Evolutionary conservation across 1,140 invertebrate species (phyloP).

Genomic region (Drosophila neocordata): DNA sequence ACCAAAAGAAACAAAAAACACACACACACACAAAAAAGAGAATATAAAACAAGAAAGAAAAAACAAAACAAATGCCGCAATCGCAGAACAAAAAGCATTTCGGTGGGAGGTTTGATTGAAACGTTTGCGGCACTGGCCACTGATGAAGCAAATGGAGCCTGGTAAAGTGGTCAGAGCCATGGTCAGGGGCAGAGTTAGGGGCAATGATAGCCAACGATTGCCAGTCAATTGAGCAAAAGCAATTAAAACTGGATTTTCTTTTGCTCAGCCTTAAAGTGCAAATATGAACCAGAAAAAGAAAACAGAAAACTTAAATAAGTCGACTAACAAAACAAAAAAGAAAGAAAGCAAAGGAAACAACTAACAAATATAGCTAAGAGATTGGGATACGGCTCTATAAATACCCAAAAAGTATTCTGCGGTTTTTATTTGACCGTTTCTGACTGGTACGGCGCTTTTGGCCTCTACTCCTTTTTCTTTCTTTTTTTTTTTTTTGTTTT

Average conservation of each 20-base stretch:
- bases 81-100: slow-evolving; percentile 56
- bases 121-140: slow-evolving; percentile 22
- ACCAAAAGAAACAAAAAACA: slow-evolving; percentile 32
- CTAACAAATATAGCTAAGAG: slow-evolving; percentile 8
- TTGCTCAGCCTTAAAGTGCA: slow-evolving; percentile 64
- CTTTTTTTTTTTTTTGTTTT: not conserved
- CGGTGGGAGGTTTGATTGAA: slow-evolving; percentile 51
- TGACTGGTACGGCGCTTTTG: not conserved
- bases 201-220: slow-evolving; percentile 43
- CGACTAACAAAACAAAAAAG: slow-evolving; percentile 29
- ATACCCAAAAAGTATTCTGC: slow-evolving; percentile 53
- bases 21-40: slow-evolving; percentile 18
- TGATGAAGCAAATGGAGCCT: slow-evolving; percentile 35
- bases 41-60: slow-evolving; percentile 36
- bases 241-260: slow-evolving; percentile 81
- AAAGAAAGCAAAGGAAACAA: slow-evolving; percentile 14
- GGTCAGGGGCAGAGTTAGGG: not conserved
- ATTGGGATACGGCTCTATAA: slow-evolving; percentile 15
- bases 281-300: slow-evolving; percentile 47
- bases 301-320: slow-evolving; percentile 70
- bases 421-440: slow-evolving; percentile 42
- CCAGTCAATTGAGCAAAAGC: slow-evolving; percentile 82
- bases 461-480: too few species aligned
- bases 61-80: slow-evolving; percentile 27
- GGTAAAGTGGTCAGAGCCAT: slow-evolving; percentile 17